phyloP scores from a whole-genome alignment of 2,797 vertebrate genomes.

The Peromyscus melanophrys region DNA sequence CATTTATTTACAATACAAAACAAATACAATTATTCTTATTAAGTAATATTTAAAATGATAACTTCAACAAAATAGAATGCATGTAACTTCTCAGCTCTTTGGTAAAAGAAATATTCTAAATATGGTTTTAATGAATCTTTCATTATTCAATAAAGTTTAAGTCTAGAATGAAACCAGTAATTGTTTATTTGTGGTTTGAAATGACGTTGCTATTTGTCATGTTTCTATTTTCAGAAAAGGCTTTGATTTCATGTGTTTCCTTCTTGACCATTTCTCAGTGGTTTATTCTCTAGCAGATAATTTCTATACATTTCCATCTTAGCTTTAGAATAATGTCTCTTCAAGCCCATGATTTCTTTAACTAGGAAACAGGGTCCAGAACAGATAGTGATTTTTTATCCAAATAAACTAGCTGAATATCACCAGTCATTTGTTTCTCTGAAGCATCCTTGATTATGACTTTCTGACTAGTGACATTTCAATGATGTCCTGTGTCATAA shows the following conservation, averaged over 20 bases:
- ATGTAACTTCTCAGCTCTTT: background rate
- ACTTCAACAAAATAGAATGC: background rate
- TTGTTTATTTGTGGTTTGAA: background rate
- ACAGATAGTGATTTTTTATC: background rate
- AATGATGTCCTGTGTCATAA: background rate
- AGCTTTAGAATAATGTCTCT: background rate
- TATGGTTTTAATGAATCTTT: background rate
- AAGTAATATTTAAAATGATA: background rate
- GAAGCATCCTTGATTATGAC: background rate
- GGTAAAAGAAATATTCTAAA: slow-evolving; percentile 19
- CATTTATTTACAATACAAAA: background rate
- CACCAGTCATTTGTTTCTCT: background rate
- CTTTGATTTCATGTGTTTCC: background rate
- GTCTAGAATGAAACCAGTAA: background rate
- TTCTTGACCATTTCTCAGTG: background rate
- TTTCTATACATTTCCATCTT: background rate
- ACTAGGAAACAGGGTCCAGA: background rate
- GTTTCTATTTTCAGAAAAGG: background rate
- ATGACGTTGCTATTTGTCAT: background rate
- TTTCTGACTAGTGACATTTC: background rate
- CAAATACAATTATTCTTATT: background rate
- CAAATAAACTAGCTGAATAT: background rate
- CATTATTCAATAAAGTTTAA: background rate
- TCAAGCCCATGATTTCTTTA: background rate
- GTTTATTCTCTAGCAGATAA: background rate